Conservation (phyloP, 1,140 invertebrate species). For the Homalodisca vitripennis region DNA sequence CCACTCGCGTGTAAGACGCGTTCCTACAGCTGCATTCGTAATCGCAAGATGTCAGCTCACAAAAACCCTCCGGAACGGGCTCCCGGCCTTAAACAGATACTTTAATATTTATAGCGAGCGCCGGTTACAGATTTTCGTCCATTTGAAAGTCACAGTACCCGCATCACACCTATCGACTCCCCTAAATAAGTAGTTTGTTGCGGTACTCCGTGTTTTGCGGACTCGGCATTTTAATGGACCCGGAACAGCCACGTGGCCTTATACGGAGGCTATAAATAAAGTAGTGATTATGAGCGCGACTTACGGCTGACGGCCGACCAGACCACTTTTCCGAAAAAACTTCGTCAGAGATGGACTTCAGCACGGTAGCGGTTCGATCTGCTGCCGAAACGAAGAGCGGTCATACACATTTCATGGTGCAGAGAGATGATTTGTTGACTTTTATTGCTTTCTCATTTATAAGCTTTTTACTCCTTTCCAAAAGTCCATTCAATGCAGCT, state of each 20-base stretch:
- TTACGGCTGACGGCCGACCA: background rate
- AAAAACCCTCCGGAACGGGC: too few species aligned
- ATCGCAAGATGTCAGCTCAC: background rate
- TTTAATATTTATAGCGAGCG: background rate
- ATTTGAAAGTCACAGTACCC: constrained; percentile 10
- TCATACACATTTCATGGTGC: background rate
- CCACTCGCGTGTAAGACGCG: constrained; percentile 14
- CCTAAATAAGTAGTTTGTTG: background rate
- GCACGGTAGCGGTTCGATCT: background rate
- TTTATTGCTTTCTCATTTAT: background rate
- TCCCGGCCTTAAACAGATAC: background rate
- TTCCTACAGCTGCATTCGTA: constrained; percentile 14
- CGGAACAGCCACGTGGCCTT: background rate
- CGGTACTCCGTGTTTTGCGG: background rate
- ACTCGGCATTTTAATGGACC: background rate
- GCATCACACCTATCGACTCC: background rate
- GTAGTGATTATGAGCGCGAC: background rate
- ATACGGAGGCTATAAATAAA: background rate
- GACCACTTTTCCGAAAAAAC: background rate
- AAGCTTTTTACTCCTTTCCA: background rate
- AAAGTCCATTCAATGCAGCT: background rate
- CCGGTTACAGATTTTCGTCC: background rate
- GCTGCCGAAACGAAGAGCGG: background rate
- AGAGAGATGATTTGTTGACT: background rate
- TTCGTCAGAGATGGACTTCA: background rate